Conservation (phyloP, 1,140 invertebrate species). For the Schmidtea mediterranea region DNA sequence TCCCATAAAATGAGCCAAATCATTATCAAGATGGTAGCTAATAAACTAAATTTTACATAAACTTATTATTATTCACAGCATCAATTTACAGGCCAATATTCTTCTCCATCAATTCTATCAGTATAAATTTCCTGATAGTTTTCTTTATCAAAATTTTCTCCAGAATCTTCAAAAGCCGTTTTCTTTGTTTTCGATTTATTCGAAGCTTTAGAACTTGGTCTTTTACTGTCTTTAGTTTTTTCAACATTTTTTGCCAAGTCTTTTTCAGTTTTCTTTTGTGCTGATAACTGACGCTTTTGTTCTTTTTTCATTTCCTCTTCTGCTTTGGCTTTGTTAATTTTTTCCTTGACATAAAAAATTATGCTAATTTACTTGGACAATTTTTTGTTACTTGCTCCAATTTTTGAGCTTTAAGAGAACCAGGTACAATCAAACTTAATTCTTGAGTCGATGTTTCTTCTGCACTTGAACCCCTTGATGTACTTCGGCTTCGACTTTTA, state of each 20-base stretch:
- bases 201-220: background rate
- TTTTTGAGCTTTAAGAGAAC: conserved; percentile 1
- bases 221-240: conserved; percentile 7
- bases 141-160: conserved; percentile 3
- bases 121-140: background rate
- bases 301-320: background rate
- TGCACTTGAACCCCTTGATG: background rate
- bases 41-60: conserved; percentile 16
- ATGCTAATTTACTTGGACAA: conserved; percentile 8
- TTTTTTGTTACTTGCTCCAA: conserved; percentile 11
- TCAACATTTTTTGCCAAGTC: background rate
- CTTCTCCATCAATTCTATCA: conserved; percentile 4
- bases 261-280: too few relatives aligned
- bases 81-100: background rate
- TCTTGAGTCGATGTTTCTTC: background rate
- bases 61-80: background rate
- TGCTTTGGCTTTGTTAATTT: conserved; percentile 2
- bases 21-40: conserved; percentile 23
- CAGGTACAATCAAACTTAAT: background rate
- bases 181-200: conserved; percentile 1
- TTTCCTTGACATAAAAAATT: background rate
- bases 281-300: background rate
- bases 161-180: background rate
- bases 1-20: conserved; percentile 19
- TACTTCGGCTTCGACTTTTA: conserved; percentile 11